Evolutionary conservation across 2,797 vertebrate genomes (phyloP), one percentile per base, ranked within the genome.

Genomic region (Crax fasciolata): DNA sequence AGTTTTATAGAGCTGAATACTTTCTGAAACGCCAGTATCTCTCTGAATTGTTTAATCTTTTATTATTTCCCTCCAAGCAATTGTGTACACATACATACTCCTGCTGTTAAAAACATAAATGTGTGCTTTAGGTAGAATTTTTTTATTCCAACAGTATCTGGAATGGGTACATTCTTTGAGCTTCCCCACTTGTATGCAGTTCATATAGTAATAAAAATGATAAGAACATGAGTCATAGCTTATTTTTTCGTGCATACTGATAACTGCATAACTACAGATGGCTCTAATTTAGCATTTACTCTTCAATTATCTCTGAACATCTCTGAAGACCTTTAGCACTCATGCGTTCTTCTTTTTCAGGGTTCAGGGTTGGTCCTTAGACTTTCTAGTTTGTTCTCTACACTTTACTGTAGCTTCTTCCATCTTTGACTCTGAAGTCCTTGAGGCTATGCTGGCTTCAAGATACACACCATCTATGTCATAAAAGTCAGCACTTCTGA

Each of bases 141-240:
- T 90, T 59, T 66, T 80, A 44, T 91, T 92, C 32, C 38, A 84
- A 38, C 14, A 67, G 32, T 84, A 35, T 82, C 55, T 89, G 38
- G 24, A 46, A 49, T 84, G 17, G 80, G 55, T 59, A 32, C 41
- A 82, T 63, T 82, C 73, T 90, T 88, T 81, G 55, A 91, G 59
- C 63, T 94, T 94, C 38, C 32, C 21, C 11, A 73, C 35, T 87
- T 13, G 16, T 46, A 79, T 6, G 13, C n/a, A 90, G 68, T 94
- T 97, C 71, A 79, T 66, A 28, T 24, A 93, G 71, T 79, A 94
- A 68, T 70, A 66, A 72, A 88, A 93, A 10, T 49, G 39, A 35
- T 88, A 82, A 82, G 80, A 84, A 57, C 38, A 63, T 90, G 67
- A 94, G 67, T 94, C 70, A 84, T 63, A 92, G 27, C 55, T 93